These are phyloP conservation scores for Cynodonichthys magdalenae DNA, from an alignment of 2,797 vertebrate species.

Conservation along the genomic window DNA sequence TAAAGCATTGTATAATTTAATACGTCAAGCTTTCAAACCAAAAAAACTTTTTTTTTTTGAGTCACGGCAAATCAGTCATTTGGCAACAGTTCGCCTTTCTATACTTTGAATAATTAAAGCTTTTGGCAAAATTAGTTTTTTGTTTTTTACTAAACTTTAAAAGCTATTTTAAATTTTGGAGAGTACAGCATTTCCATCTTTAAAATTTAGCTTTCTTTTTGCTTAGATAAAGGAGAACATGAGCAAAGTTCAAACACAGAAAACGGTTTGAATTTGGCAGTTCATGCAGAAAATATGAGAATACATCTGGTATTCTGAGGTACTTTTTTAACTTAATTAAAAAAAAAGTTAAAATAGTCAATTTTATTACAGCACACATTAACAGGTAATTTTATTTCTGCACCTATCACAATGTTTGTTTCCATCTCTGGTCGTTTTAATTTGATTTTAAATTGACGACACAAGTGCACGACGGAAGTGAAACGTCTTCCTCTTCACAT, in stretches of 20 bases:
- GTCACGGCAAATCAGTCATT: constrained; percentile 20
- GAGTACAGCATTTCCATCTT: no score
- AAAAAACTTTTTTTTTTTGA: constrained; percentile 7
- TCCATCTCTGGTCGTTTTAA: neutral
- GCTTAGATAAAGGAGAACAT: no score
- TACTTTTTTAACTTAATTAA: no score
- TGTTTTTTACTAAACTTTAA: neutral
- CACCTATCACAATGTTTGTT: neutral
- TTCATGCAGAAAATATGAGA: no score
- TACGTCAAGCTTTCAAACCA: constrained; percentile 23
- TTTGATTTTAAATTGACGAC: neutral
- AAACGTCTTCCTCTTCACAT: neutral
- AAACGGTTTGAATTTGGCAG: no score
- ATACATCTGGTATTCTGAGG: no score
- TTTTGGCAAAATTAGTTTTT: neutral
- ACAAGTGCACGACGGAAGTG: neutral
- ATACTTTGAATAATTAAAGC: constrained; percentile 1
- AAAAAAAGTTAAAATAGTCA: no score
- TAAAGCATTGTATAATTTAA: constrained; percentile 7
- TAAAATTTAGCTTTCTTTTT: no score
- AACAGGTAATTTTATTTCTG: no score
- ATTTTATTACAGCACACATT: neutral
- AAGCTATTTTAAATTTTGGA: no score
- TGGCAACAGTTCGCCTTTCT: constrained; percentile 8
- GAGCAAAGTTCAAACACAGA: no score